Percentiles rank a stretch among this genome's conserved stretches.
phyloP scores from a whole-genome alignment of 2,113 vertebrate species.

The Cheilinus undulatus region DNA sequence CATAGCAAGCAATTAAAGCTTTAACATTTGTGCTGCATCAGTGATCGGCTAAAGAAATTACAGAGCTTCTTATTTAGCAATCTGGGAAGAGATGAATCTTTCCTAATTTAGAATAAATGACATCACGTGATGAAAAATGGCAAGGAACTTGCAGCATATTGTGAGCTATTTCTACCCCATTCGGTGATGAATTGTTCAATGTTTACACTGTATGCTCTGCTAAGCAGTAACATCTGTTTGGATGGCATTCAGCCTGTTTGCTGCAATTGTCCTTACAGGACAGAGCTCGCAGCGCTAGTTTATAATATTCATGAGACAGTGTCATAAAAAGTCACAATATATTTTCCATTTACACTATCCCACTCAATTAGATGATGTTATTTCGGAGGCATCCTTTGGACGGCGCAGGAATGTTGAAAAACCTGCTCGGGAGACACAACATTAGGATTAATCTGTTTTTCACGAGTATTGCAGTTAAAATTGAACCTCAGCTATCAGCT shows the following conservation, averaged over 20 bases:
- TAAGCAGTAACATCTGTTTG: conserved; percentile 75
- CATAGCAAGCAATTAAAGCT: not conserved
- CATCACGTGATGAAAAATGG: conserved; percentile 37
- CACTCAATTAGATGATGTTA: conserved; percentile 49
- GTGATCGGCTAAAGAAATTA: conserved; percentile 24
- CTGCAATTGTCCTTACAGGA: conserved; percentile 56
- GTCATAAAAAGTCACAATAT: conserved; percentile 48
- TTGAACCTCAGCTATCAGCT: conserved; percentile 18
- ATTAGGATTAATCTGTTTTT: conserved; percentile 43
- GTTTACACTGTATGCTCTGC: conserved; percentile 67
- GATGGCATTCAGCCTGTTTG: conserved; percentile 60
- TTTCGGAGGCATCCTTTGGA: conserved; percentile 38
- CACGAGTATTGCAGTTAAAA: too few species aligned
- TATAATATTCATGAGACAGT: conserved; percentile 50
- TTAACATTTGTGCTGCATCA: conserved; percentile 5
- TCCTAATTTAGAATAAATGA: conserved; percentile 40
- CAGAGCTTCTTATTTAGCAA: conserved; percentile 17
- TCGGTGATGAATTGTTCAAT: conserved; percentile 63
- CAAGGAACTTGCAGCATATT: conserved; percentile 51
- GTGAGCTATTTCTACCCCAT: conserved; percentile 52
- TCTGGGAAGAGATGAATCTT: conserved; percentile 15
- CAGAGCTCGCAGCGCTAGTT: conserved; percentile 37
- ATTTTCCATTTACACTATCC: conserved; percentile 43
- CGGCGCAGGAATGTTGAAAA: conserved; percentile 32
- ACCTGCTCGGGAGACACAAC: conserved; percentile 19